Evolutionary conservation across 2,888 invertebrate species (phyloP), one percentile per base, ranked within the genome.

Genomic region (Corbicula japonica): DNA sequence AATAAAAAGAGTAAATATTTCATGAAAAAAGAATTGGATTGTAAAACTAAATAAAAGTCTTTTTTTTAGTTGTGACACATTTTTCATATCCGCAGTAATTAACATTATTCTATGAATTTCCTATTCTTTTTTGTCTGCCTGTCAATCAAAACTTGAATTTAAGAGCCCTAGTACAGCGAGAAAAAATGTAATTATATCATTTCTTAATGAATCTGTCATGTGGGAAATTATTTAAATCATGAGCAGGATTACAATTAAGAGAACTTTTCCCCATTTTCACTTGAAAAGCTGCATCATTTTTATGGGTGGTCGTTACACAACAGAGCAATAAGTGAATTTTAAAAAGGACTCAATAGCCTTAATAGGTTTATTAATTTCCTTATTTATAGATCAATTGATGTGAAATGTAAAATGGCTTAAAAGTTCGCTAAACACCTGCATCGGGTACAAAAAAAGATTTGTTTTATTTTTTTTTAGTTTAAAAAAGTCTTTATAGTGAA

Each of bases 361-460:
- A 52, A 52, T 38, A 26, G 38, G 41, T 54, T 66, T 66, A 66
- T 66, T 54, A 66, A 54, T 66, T 66, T 54, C 38, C 23, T 44
- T 41, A 41, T 66, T 65, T 65, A 48, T 50, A 26, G 52, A 65
- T 65, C 48, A 35, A 18, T 66, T 54, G 54, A 54, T 66, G 66
- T 54, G 54, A 54, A 52, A 66, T 66, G 54, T 21, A 28, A 66
- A 66, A 66, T 38, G 38, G 54, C 15, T 52, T 52, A 46, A 15
- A 38, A 52, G 35, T 65, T 10, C 32, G 41, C 44, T 30, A 63
- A 72, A 72, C 72, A 72, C 72, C 72, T 72, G 72, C 72, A 63
- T 44, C n/a, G 18, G 15, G 32, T 10, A 71, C 52, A 61, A 52
- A 62, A 62, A 62, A 28, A 30, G 46, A 71, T 71, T 62, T 71